Base-by-base conservation (phyloP, 2,888 invertebrate genomes). In the Gastracanthus pulcherrimus region DNA sequence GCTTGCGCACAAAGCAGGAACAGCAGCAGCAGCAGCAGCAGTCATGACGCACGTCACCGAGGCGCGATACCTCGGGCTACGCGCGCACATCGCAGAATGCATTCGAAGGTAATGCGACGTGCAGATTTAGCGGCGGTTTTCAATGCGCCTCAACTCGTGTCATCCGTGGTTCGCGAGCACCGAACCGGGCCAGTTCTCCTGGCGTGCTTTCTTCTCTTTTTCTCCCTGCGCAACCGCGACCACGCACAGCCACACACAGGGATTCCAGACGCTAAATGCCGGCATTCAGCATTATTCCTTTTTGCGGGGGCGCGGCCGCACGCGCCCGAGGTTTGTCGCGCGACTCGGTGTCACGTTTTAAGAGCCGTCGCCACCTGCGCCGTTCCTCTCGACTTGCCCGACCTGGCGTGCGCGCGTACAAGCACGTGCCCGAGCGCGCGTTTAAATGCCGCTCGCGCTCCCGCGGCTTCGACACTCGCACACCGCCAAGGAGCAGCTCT, bases 31-130 rank as follows among this genome's bases (percentile, higher is more conserved):
- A n/a, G n/a, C n/a, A n/a, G n/a, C n/a, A n/a, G n/a, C n/a, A n/a
- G n/a, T n/a, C n/a, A n/a, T n/a, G n/a, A n/a, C n/a, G 3, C 7
- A 38, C 13, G 38, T 38, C 38, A 38, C 9, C 38, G 38, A 38
- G 6, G 6, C 9, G 9, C 38, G 38, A 38, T 38, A 11, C 19
- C 31, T n/a, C 31, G 36, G 34, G 34, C n/a, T 84, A n/a, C 81
- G 84, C 74, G 84, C 81, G 83, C 82, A 85, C 41, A 41, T 86
- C 87, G 84, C 85, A 86, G 85, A 88, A 88, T 87, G 87, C 87
- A 88, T 89, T 90, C 88, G 87, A 86, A 60, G 87, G 87, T 88
- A 90, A 90, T 87, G 90, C 85, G 87, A 88, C 89, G 88, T 89
- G 88, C 88, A 87, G 88, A 86, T 23, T 58, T 70, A n/a, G 72